Percentiles rank a stretch among this genome's conserved stretches.
These are phyloP conservation scores for Trogon melanurus DNA, from an alignment of 2,113 vertebrate species.

Conservation along the genomic window DNA sequence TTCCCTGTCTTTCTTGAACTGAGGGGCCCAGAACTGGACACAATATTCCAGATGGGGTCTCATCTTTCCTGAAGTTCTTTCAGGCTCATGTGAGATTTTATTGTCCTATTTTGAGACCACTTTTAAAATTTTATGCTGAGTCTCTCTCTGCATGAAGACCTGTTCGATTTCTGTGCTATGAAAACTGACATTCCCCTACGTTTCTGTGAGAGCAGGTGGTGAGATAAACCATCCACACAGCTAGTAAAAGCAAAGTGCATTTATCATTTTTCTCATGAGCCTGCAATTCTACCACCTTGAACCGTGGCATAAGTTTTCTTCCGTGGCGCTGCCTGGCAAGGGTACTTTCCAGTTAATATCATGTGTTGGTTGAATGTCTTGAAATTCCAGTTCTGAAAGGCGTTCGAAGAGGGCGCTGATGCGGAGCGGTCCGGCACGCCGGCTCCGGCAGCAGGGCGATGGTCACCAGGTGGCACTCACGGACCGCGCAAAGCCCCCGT, in stretches of 20 bases:
- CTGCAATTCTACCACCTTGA: neutral
- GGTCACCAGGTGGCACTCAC: constrained; percentile 58
- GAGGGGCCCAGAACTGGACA: too few species aligned
- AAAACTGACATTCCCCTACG: neutral
- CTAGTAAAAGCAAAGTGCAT: neutral
- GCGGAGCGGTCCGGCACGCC: rapidly evolving
- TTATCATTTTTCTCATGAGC: neutral
- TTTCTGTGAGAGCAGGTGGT: neutral
- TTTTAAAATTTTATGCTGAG: neutral
- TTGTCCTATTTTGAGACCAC: neutral
- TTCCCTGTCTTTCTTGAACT: too few species aligned
- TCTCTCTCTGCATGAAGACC: neutral
- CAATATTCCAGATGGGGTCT: too few species aligned
- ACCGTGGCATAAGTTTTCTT: neutral
- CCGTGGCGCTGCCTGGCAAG: neutral
- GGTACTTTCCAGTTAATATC: neutral
- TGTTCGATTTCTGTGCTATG: rapidly evolving
- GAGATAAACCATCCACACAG: rapidly evolving
- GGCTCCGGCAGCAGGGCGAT: neutral
- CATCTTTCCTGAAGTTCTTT: neutral
- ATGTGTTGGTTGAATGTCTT: neutral
- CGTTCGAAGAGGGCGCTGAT: neutral
- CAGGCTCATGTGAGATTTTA: neutral
- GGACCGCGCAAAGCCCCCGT: neutral
- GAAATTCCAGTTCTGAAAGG: neutral